Base-by-base conservation (phyloP, 1,140 invertebrate species). In the Cheumatopsyche charites region DNA sequence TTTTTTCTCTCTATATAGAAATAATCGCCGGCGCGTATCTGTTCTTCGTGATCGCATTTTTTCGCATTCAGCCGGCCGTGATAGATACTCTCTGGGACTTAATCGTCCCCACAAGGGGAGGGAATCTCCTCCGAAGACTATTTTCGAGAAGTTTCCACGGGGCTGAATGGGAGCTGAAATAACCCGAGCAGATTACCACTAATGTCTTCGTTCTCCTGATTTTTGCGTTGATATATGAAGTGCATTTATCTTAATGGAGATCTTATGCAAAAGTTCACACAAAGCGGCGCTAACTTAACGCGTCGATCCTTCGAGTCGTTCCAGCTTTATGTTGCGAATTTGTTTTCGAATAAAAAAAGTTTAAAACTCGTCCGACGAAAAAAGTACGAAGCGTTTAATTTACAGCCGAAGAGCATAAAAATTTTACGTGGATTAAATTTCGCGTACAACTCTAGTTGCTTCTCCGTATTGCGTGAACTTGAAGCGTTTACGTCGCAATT, bases 81-180 rank as follows among this genome's bases (percentile, higher is more conserved):
- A 66, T 66, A 45, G 63, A 66, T 66, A 47, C 36, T 66, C 19
- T 47, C 23, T 66, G 63, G 62, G 42, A 66, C 19, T 66, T 66
- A 66, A 66, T 66, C 63, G 63, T 47, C 17, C 17, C 63, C 42
- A 23, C 41, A 17, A 42, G 42, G 19, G 63, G 23, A 15, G 19
- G 63, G 23, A 15, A 63, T 47, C 63, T 66, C 43, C 23, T 17
- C 23, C n/a, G 42, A 41, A 63, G 62, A 63, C 62, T 42, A 42
- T 63, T 41, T 63, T 45, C 12, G 21, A 42, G 42, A 45, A 47
- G 41, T 42, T 66, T 47, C 23, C 36, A 42, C 29, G 3, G 9
- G 23, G 26, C 42, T 47, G 63, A 47, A 66, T 66, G 43, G 55
- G 43, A 66, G 21, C 19, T 66, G 21, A 47, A 66, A 66, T 66